Evolutionary conservation across 2,888 invertebrate species (phyloP), one percentile per base, ranked within the genome.

Genomic region (Antitype chi): DNA sequence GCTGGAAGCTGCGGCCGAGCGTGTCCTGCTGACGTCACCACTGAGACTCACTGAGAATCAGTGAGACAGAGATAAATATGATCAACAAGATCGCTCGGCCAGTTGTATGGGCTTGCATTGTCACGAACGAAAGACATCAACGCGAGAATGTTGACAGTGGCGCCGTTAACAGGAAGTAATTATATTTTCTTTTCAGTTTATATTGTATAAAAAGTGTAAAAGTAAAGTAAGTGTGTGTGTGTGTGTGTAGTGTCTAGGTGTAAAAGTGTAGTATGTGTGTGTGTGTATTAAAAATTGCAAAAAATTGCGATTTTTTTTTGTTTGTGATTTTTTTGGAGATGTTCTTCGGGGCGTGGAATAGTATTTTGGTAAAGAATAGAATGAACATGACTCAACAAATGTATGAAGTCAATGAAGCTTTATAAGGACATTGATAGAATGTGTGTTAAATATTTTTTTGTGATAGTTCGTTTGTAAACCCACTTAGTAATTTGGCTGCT

Each of bases 21-120:
- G 89, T 87, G 87, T 84, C 89, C 85, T 77, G 80, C 63, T 90
- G 91, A 91, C 90, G 90, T 91, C 90, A 91, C 57, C 76, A 73
- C 60, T 68, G 78, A 74, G 32, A 74, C n/a, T 60, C 52, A 7
- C 59, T 60, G 77, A 52, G 49, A 78, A 17, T 23, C 49, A n/a
- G 17, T 23, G 43, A 63, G n/a, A 57, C 43, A 15, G 20, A 81
- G 43, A 52, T 59, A 64, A 81, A 64, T n/a, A 74, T 25, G 74
- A 74, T 62, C 23, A 72, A 67, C 59, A 59, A 62, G 67, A 76
- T 70, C 76, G 62, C 13, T 17, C 38, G 23, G 25, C 57, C 80
- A 47, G 17, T 59, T 52, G 25, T 62, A 28, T 63, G 64, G 62
- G 38, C 47, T 13, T 55, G 67, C 66, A 52, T 52, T 71, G 67